Conservation (phyloP, 1,140 invertebrate species). For the Drosophila ficusphila region DNA sequence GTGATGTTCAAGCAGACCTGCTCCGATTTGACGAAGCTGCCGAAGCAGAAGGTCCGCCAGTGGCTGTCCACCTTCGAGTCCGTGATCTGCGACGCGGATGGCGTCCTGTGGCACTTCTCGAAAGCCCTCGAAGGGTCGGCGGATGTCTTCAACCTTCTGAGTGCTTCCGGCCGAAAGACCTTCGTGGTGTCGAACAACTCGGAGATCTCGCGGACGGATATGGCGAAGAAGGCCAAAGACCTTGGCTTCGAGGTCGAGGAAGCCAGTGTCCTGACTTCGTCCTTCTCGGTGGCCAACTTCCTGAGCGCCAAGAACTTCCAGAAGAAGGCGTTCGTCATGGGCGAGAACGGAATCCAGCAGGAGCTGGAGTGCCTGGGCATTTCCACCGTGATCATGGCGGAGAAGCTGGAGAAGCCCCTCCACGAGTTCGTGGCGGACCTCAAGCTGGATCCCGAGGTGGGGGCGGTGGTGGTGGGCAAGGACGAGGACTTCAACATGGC, state of each 20-base stretch:
- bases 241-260: slow-evolving; percentile 20
- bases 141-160: slow-evolving; percentile 43
- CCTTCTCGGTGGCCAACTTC: slow-evolving; percentile 33
- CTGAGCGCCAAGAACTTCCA: slow-evolving; percentile 39
- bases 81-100: slow-evolving; percentile 63
- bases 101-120: slow-evolving; percentile 56
- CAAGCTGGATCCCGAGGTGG: slow-evolving; percentile 48
- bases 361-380: slow-evolving; percentile 38
- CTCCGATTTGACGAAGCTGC: slow-evolving; percentile 42
- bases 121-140: slow-evolving; percentile 20
- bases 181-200: slow-evolving; percentile 54
- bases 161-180: slow-evolving; percentile 7
- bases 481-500: slow-evolving; percentile 54
- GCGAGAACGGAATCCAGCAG: slow-evolving; percentile 28
- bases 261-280: slow-evolving; percentile 8
- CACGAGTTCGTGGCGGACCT: slow-evolving; percentile 20
- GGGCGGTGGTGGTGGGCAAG: slow-evolving; percentile 52
- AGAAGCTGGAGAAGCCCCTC: slow-evolving; percentile 8
- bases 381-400: neutral
- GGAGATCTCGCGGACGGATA: neutral
- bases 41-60: slow-evolving; percentile 45
- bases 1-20: slow-evolving; percentile 55
- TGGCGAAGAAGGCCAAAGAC: slow-evolving; percentile 30
- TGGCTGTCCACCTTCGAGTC: slow-evolving; percentile 49
- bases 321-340: slow-evolving; percentile 51